Percentiles rank a stretch among this genome's conserved stretches.
Conservation (phyloP, 2,113 vertebrate species). For the Arvicanthis niloticus region DNA sequence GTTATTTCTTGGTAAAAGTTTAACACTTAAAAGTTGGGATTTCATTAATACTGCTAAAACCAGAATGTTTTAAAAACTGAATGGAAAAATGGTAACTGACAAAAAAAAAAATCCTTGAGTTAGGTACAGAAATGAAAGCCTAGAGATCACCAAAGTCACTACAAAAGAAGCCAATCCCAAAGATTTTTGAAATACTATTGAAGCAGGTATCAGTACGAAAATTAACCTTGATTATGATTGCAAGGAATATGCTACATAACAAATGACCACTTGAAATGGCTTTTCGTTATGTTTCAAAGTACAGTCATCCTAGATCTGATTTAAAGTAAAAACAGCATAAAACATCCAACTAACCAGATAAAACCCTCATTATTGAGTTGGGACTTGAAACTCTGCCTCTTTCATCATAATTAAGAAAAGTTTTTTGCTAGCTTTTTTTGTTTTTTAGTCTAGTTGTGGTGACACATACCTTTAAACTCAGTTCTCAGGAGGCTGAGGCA, state of each 20-base stretch:
- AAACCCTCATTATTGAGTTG: neutral
- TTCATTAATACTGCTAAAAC: slow-evolving; percentile 26
- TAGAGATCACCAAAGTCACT: neutral
- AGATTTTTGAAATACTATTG: slow-evolving; percentile 33
- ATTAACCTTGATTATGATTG: slow-evolving; percentile 33
- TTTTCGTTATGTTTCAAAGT: slow-evolving; percentile 38
- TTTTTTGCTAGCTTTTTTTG: neutral
- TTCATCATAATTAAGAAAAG: slow-evolving; percentile 45
- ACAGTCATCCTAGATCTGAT: slow-evolving; percentile 28
- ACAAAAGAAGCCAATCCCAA: slow-evolving; percentile 17
- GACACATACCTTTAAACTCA: neutral
- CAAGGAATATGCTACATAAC: neutral
- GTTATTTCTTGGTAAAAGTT: slow-evolving; percentile 23
- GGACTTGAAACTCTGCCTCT: slow-evolving; percentile 10
- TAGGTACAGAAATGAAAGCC: slow-evolving; percentile 26
- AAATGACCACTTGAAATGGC: neutral
- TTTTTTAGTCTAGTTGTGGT: neutral
- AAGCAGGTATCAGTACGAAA: slow-evolving; percentile 48
- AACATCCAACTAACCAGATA: neutral
- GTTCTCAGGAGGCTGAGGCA: neutral
- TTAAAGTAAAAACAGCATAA: slow-evolving; percentile 26
- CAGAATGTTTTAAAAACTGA: neutral
- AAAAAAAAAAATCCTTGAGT: neutral
- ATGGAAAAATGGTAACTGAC: neutral
- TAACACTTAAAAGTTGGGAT: slow-evolving; percentile 8